Percentiles rank a stretch among this genome's conserved stretches.
Conservation (phyloP, 2,888 invertebrate genomes). For the Drosophila mimetica region DNA sequence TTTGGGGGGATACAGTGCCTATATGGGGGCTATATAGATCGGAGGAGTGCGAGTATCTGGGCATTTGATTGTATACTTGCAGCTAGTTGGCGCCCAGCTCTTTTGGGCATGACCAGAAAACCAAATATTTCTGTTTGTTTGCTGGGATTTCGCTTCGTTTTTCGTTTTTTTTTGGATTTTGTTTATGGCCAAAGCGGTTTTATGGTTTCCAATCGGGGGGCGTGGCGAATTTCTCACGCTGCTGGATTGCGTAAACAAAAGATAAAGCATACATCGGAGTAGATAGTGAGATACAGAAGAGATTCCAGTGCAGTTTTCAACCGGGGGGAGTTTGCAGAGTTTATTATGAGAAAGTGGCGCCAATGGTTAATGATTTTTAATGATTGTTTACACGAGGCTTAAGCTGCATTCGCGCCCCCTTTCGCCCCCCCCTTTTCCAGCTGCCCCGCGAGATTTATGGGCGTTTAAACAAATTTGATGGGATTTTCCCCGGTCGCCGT, state of each 20-base stretch:
- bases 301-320: conserved; percentile 8
- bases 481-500: conserved; percentile 62
- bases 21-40: conserved; percentile 5
- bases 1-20: background rate
- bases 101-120: conserved; percentile 71
- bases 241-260: conserved; percentile 63
- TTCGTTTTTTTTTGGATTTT: conserved; percentile 29
- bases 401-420: conserved; percentile 18
- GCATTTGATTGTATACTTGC: conserved; percentile 19
- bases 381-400: conserved; percentile 53
- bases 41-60: conserved; percentile 16
- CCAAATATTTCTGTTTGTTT: conserved; percentile 65
- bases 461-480: conserved; percentile 79
- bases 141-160: conserved; percentile 39
- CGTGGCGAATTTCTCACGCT: conserved; percentile 66
- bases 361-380: conserved; percentile 70
- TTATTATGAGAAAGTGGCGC: conserved; percentile 81
- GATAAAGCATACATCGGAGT: conserved; percentile 19
- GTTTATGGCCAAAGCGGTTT: conserved; percentile 46
- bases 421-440: conserved; percentile 11
- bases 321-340: conserved; percentile 24
- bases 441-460: conserved; percentile 68
- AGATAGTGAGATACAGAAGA: conserved; percentile 2
- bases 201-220: conserved; percentile 37
- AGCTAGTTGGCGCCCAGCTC: conserved; percentile 66